Base-by-base conservation (phyloP, 2,113 vertebrate genomes). In the Phycodurus eques region DNA sequence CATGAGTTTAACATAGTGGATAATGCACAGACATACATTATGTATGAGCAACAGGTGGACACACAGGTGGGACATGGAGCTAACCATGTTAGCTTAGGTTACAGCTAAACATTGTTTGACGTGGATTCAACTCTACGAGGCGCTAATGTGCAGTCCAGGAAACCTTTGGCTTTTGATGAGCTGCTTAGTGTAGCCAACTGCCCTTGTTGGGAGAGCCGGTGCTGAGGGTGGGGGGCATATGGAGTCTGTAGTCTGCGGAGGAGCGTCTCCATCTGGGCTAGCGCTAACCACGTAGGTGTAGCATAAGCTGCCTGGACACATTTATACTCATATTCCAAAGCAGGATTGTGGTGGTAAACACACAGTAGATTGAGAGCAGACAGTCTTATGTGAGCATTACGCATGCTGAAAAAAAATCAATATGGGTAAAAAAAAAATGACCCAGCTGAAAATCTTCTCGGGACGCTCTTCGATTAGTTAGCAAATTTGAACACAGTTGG, bases 301-400 rank as follows among this genome's bases (percentile, higher is more conserved):
- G 85, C 85, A 89, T 90, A 89, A 88, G 87, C 85, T 84, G 86
- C 84, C 72, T 79, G 73, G 83, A 84, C 80, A 80, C 78, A 83
- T 79, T 76, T 80, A 84, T 75, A 83, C 72, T 66, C 44, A 39
- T 43, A 31, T 59, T 68, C 75, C 19, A 31, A 67, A 67, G 33
- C 20, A 62, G 20, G 74, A 59, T 6, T 57, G 67, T 63, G 71
- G 77, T 70, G 66, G 68, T 79, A 76, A 81, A 68, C 61, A 53
- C 12, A 1, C 33, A 27, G 33, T 46, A 46, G 67, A 53, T 35
- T 22, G 1, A 78, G 17, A 43, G 35, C 6, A 51, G 17, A 8
- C 5, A 51, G n/a, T n/a, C 20, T 22, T 56, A 22, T 56, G 20
- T 46, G 44, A 11, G 9, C 44, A 46, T 46, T 6, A 13, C 2